Conservation (phyloP, 1,140 invertebrate genomes). For the Magallana gigas region DNA sequence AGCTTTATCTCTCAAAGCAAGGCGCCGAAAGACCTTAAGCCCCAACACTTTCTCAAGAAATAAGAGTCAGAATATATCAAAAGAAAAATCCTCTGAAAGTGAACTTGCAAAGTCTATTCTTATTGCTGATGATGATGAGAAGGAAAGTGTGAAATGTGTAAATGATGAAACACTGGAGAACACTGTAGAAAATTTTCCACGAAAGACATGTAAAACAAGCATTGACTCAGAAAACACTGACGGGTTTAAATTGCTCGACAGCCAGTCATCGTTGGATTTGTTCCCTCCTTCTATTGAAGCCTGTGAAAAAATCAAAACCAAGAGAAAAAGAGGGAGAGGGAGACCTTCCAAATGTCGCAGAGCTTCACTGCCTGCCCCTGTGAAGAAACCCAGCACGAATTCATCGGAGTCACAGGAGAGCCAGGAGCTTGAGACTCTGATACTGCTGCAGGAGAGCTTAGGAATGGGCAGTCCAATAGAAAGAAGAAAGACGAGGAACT, state of each 20-base stretch:
- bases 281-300: not conserved
- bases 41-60: slow-evolving; percentile 5
- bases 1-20: slow-evolving; percentile 16
- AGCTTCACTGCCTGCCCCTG: not conserved
- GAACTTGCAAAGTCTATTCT: not conserved
- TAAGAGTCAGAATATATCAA: not conserved
- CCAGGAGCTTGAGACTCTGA: slow-evolving; percentile 18
- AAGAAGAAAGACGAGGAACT: slow-evolving; percentile 2
- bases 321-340: slow-evolving; percentile 14
- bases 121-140: slow-evolving; percentile 21
- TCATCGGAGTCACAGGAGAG: not conserved
- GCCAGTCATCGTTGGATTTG: not conserved
- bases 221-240: not conserved
- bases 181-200: not conserved
- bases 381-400: not conserved
- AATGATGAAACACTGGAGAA: not conserved
- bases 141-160: not conserved
- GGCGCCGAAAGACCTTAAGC: not conserved
- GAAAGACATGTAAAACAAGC: not conserved
- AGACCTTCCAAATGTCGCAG: not conserved
- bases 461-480: not conserved
- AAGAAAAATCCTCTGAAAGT: not conserved
- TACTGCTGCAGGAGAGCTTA: slow-evolving; percentile 10
- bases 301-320: slow-evolving; percentile 26
- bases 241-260: not conserved